Conservation (phyloP, 2,888 invertebrate species). For the Drosophila merina region DNA sequence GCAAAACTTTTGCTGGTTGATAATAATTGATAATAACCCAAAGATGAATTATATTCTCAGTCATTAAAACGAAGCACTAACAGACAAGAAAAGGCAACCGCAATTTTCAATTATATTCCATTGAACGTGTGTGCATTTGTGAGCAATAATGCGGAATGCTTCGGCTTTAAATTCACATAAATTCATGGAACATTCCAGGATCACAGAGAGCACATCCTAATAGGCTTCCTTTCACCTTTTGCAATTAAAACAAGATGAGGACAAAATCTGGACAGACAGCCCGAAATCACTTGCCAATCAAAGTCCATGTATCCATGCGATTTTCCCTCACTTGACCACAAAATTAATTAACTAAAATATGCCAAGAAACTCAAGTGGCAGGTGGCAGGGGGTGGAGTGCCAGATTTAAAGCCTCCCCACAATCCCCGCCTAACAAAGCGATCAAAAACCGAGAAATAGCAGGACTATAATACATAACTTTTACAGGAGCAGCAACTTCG, state of each 20-base stretch:
- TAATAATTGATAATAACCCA: constrained; percentile 32
- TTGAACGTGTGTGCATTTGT: constrained; percentile 32
- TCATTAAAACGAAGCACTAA: constrained; percentile 20
- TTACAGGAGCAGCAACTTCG: constrained; percentile 30
- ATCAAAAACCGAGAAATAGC: constrained; percentile 45
- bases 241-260: constrained; percentile 34
- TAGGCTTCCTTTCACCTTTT: constrained; percentile 41
- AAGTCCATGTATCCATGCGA: constrained; percentile 34
- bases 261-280: constrained; percentile 16
- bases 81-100: constrained; percentile 31
- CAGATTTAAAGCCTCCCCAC: constrained; percentile 24
- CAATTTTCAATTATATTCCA: constrained; percentile 45
- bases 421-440: constrained; percentile 33
- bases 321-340: constrained; percentile 62
- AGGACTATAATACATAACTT: constrained; percentile 19
- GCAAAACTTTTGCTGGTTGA: neutral
- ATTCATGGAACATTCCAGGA: constrained; percentile 16
- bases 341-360: constrained; percentile 77
- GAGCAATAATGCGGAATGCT: constrained; percentile 31
- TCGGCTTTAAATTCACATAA: constrained; percentile 32
- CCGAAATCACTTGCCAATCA: constrained; percentile 46
- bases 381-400: constrained; percentile 10
- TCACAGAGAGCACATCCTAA: constrained; percentile 1
- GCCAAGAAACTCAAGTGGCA: constrained; percentile 6
- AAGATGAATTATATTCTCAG: constrained; percentile 23